Conservation (phyloP, 2,888 invertebrate species). For the Nomada fabriciana region DNA sequence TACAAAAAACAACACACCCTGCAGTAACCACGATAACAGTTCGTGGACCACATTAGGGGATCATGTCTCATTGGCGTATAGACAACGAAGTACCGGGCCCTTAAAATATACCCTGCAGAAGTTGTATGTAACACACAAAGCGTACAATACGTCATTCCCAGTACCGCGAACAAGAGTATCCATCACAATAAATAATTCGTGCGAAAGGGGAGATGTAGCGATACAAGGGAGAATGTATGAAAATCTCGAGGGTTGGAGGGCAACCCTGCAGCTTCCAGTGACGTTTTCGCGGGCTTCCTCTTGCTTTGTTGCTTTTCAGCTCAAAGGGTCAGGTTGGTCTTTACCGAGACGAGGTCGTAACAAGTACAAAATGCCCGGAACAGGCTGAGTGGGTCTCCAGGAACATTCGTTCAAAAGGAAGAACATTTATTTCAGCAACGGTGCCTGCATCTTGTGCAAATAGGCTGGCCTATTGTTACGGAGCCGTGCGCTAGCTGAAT, state of each 20-base stretch:
- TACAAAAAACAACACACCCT: too few species aligned
- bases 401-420: constrained; percentile 55
- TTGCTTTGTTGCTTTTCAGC: constrained; percentile 42
- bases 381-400: constrained; percentile 44
- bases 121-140: neutral
- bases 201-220: neutral
- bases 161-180: neutral
- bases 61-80: too few species aligned
- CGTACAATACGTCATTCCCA: neutral
- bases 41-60: too few species aligned
- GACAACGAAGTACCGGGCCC: neutral
- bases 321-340: neutral
- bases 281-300: constrained; percentile 43
- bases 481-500: constrained; percentile 36
- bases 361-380: constrained; percentile 46
- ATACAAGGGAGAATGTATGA: constrained; percentile 8
- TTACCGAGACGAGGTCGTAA: constrained; percentile 31
- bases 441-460: constrained; percentile 65
- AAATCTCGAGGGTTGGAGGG: constrained; percentile 5
- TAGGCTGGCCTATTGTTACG: constrained; percentile 51
- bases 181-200: constrained; percentile 19
- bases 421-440: constrained; percentile 66
- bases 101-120: neutral
- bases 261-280: neutral
- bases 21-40: too few species aligned